Conservation (phyloP, 2,113 vertebrate species). For the Anthoscopus minutus region DNA sequence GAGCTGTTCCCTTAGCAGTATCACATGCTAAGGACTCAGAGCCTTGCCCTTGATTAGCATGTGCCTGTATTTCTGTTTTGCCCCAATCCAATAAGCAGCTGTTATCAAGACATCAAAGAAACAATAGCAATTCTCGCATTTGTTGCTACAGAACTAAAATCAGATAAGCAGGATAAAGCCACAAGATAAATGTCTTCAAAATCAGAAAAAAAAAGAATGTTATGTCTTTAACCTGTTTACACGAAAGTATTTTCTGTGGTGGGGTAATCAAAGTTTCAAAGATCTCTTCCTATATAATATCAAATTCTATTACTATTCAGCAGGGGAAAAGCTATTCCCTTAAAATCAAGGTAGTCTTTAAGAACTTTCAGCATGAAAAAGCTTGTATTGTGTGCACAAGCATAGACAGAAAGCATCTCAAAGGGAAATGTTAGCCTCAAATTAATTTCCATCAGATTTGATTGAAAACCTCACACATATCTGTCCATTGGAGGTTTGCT, state of each 20-base stretch:
- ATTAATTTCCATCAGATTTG: conserved; percentile 67
- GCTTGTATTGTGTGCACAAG: conserved; percentile 18
- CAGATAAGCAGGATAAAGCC: conserved; percentile 27
- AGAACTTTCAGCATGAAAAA: conserved; percentile 31
- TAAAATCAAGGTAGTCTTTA: conserved; percentile 37
- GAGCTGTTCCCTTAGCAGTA: neutral
- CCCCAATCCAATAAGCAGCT: neutral
- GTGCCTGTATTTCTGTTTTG: neutral
- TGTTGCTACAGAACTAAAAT: conserved; percentile 29
- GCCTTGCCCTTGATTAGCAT: neutral
- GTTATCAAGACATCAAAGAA: neutral
- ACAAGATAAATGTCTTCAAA: conserved; percentile 32
- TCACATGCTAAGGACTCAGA: neutral
- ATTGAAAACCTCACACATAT: conserved; percentile 59
- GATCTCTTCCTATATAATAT: conserved; percentile 54
- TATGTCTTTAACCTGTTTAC: conserved; percentile 35
- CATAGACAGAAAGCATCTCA: conserved; percentile 28
- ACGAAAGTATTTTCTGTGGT: conserved; percentile 30
- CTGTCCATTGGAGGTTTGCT: conserved; percentile 51
- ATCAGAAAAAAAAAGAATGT: neutral
- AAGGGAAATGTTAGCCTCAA: conserved; percentile 58
- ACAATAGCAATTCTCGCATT: conserved; percentile 8
- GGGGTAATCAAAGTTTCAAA: conserved; percentile 50
- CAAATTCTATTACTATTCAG: conserved; percentile 50
- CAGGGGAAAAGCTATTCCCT: conserved; percentile 40